Evolutionary conservation across 2,888 invertebrate genomes (phyloP).

Genomic region (Nephrotoma flavescens): DNA sequence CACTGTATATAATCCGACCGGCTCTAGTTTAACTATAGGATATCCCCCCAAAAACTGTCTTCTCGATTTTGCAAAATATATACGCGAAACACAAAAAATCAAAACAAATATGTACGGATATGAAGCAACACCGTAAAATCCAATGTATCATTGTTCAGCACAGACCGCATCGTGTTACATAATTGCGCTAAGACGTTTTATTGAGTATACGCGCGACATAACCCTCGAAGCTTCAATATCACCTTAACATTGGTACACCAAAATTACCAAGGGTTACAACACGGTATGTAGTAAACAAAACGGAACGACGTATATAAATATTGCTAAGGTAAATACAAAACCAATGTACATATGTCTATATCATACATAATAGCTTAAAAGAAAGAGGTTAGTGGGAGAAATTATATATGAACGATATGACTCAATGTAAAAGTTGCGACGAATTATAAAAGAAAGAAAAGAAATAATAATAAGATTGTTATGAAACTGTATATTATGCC

Average conservation of each 20-base stretch:
- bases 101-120: background rate
- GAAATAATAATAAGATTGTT: background rate
- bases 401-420: background rate
- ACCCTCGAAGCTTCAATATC: background rate
- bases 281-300: too few relatives aligned
- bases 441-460: background rate
- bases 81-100: background rate
- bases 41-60: background rate
- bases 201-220: background rate
- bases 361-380: background rate
- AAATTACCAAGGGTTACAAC: background rate
- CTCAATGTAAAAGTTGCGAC: background rate
- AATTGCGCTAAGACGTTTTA: background rate
- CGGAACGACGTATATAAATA: too few relatives aligned
- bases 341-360: background rate
- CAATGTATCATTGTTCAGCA: background rate
- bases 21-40: background rate
- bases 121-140: background rate
- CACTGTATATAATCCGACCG: background rate
- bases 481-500: background rate
- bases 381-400: background rate
- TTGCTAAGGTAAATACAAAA: background rate
- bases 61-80: background rate
- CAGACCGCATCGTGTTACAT: background rate
- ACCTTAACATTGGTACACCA: background rate